Evolutionary conservation across 1,140 invertebrate species (phyloP), one percentile per base, ranked within the genome.

Genomic region (Lordiphosa clarofinis): DNA sequence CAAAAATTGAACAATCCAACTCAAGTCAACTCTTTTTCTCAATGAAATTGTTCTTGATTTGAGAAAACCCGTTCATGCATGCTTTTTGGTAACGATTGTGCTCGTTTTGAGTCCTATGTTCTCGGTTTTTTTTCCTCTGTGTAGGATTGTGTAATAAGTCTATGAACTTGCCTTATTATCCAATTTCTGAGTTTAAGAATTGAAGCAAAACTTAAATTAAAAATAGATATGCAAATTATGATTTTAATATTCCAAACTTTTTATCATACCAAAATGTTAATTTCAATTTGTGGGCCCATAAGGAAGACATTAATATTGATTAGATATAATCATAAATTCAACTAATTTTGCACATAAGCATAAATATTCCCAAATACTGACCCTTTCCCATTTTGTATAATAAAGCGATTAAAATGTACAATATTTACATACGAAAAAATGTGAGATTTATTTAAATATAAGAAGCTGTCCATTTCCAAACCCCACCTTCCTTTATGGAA

Each of bases 271-370:
- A 37, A 46, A 46, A 19, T 44, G 19, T n/a, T 37, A 38, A 46
- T 46, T 50, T 11, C 19, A 37, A 36, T 33, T 33, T 56, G 49
- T 43, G 13, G 15, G 63, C 15, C 35, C 67, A 47, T 67, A 64
- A 67, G 64, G 63, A 67, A 67, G 63, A 46, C 64, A 67, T 67
- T 67, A 52, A 67, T 67, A 67, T 68, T 67, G 64, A 68, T 69
- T 69, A 68, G 64, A 68, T 57, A 13, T 46, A 59, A 52, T 43
- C 55, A 67, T 67, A 67, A 67, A 67, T 42, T 48, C 35, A 42
- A 62, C 35, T 50, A 47, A 42, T 33, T 49, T 33, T 62, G 37
- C 53, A 13, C 53, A 70, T 63, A 57, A 63, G 39, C 53, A 53
- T 63, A 64, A 58, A 44, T 43, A 46, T 38, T 43, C 1, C 24